Evolutionary conservation across 2,888 invertebrate genomes (phyloP).

Genomic region (Thymelicus acteon): DNA sequence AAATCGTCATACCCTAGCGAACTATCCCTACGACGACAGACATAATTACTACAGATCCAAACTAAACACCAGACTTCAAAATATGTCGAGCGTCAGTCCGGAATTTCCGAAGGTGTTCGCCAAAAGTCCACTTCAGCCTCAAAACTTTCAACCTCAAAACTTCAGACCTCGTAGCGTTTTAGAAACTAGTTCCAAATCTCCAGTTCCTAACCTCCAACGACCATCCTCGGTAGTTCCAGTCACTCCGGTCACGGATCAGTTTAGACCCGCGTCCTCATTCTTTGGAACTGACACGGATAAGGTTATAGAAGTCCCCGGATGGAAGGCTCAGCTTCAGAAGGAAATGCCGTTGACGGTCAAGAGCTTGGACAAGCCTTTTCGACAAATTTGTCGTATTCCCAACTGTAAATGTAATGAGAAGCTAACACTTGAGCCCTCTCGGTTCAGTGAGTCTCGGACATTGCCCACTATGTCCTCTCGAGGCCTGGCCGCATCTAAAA

Average conservation of each 20-base stretch:
- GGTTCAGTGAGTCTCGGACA: conserved; percentile 69
- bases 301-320: conserved; percentile 68
- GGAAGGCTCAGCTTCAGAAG: conserved; percentile 72
- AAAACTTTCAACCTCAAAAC: conserved; percentile 67
- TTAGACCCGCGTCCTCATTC: conserved; percentile 73
- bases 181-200: conserved; percentile 67
- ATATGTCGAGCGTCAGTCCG: conserved; percentile 57
- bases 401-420: conserved; percentile 76
- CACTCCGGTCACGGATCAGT: conserved; percentile 75
- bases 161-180: conserved; percentile 78
- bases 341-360: conserved; percentile 64
- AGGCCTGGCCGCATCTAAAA: conserved; percentile 67
- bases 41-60: conserved; percentile 61
- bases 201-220: conserved; percentile 61
- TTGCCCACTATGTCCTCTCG: conserved; percentile 68
- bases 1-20: conserved; percentile 68
- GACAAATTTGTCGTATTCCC: conserved; percentile 72
- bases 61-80: conserved; percentile 58
- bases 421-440: conserved; percentile 51
- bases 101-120: conserved; percentile 61
- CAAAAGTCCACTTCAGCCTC: conserved; percentile 62
- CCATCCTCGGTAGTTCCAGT: conserved; percentile 77
- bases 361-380: conserved; percentile 67
- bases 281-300: conserved; percentile 61
- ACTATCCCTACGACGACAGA: conserved; percentile 67